Conservation (phyloP, 2,113 vertebrate genomes). For the Percopsis transmontana region DNA sequence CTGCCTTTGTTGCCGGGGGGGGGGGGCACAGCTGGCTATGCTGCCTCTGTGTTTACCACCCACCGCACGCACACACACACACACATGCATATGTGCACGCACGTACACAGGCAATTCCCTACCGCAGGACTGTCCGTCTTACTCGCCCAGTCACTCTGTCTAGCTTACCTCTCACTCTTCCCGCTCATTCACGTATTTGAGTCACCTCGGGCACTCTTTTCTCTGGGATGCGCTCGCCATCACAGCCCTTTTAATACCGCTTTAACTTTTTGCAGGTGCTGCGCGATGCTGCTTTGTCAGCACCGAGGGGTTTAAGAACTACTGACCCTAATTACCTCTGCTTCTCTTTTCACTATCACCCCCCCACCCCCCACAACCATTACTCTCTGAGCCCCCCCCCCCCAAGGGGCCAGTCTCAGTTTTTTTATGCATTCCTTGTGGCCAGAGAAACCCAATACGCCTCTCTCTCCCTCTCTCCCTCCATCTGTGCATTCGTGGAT, state of each 20-base stretch:
- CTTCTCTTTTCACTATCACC: too few relatives aligned
- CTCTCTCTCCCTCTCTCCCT: too few relatives aligned
- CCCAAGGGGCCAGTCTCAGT: slow-evolving; percentile 1
- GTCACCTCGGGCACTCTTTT: too few relatives aligned
- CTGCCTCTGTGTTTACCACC: slow-evolving; percentile 3
- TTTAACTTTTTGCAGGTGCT: too few relatives aligned
- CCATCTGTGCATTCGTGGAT: too few relatives aligned
- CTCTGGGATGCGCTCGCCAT: too few relatives aligned
- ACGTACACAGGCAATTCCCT: not conserved
- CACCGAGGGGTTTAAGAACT: not conserved
- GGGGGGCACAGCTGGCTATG: slow-evolving; percentile 15
- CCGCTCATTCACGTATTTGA: too few relatives aligned
- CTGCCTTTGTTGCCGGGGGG: slow-evolving; percentile 26
- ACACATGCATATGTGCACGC: not conserved
- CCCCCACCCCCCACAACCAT: not conserved
- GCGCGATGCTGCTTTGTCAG: not conserved
- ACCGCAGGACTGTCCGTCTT: not conserved
- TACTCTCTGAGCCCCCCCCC: not conserved
- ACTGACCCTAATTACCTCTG: not conserved
- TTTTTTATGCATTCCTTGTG: slow-evolving; percentile 66
- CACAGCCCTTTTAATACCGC: too few relatives aligned
- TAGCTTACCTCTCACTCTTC: too few relatives aligned
- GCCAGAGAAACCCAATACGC: slow-evolving; percentile 49
- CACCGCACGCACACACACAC: slow-evolving; percentile 8
- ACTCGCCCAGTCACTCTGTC: too few relatives aligned